These are phyloP conservation scores for Fopius arisanus DNA, from an alignment of 1,140 invertebrate genomes.

Conservation along the genomic window DNA sequence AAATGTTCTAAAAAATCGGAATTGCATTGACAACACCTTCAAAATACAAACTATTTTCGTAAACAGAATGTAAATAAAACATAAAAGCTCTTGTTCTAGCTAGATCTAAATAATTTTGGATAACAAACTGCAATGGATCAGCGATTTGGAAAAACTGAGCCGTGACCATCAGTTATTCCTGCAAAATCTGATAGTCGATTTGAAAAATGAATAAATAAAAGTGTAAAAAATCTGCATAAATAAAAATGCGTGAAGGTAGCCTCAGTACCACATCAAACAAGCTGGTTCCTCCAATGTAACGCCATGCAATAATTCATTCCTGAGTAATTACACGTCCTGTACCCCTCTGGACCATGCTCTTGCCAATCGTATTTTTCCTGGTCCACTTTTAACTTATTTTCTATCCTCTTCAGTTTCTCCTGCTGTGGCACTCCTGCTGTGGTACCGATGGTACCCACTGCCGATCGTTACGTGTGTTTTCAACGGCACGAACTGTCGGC, in stretches of 20 bases:
- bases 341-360: constrained; percentile 16
- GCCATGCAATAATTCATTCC: constrained; percentile 46
- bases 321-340: constrained; percentile 48
- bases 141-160: not conserved
- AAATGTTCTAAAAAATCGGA: no score
- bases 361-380: constrained; percentile 22
- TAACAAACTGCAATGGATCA: not conserved
- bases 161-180: not conserved
- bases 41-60: no score
- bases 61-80: no score
- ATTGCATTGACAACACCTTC: no score
- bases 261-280: constrained; percentile 1
- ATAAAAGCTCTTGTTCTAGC: not conserved
- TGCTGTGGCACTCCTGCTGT: constrained; percentile 20
- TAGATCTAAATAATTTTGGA: not conserved
- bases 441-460: constrained; percentile 12
- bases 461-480: constrained; percentile 36
- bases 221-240: not conserved
- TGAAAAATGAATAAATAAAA: not conserved
- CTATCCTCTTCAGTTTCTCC: constrained; percentile 1
- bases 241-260: not conserved
- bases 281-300: constrained; percentile 1
- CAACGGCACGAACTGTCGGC: constrained; percentile 23
- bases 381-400: constrained; percentile 5
- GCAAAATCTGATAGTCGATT: no score